Percentiles rank a stretch among this genome's conserved stretches.
Evolutionary conservation across 2,888 invertebrate species (phyloP).

Genomic region (Mythimna pallens): DNA sequence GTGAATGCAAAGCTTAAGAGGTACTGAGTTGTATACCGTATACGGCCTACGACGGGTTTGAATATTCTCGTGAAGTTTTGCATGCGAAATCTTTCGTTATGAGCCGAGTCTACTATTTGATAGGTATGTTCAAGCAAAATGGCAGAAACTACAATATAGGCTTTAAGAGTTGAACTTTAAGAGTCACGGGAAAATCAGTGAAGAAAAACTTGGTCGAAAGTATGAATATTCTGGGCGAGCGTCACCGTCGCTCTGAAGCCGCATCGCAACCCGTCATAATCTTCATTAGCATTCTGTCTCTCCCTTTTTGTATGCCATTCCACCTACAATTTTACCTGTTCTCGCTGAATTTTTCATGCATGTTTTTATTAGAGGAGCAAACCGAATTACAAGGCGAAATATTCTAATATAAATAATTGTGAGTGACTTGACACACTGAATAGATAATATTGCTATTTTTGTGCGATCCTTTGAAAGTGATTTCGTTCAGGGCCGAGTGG

Average conservation of each 20-base stretch:
- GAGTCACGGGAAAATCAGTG: conserved; percentile 47
- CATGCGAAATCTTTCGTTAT: conserved; percentile 63
- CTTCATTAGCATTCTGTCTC: conserved; percentile 72
- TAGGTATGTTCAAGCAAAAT: conserved; percentile 41
- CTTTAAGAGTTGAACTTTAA: conserved; percentile 56
- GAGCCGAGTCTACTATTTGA: conserved; percentile 40
- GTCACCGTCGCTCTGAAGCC: conserved; percentile 52
- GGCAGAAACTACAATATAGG: conserved; percentile 56
- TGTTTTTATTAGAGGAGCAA: conserved; percentile 56
- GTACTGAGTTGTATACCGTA: conserved; percentile 32
- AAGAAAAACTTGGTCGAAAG: conserved; percentile 50
- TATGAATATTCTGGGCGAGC: conserved; percentile 65
- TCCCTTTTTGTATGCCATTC: conserved; percentile 63
- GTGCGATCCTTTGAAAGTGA: conserved; percentile 3
- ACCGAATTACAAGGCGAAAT: conserved; percentile 57
- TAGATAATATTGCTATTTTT: conserved; percentile 30
- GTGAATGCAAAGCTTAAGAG: conserved; percentile 53
- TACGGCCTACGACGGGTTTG: conserved; percentile 55
- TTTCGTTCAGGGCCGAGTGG: conserved; percentile 15
- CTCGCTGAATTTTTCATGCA: conserved; percentile 60
- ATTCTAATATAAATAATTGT: conserved; percentile 50
- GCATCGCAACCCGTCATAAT: conserved; percentile 61
- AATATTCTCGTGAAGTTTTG: conserved; percentile 64
- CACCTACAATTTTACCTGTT: conserved; percentile 58
- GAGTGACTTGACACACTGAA: conserved; percentile 37